Conservation (phyloP, 2,888 invertebrate species). For the Hybos culiciformis region DNA sequence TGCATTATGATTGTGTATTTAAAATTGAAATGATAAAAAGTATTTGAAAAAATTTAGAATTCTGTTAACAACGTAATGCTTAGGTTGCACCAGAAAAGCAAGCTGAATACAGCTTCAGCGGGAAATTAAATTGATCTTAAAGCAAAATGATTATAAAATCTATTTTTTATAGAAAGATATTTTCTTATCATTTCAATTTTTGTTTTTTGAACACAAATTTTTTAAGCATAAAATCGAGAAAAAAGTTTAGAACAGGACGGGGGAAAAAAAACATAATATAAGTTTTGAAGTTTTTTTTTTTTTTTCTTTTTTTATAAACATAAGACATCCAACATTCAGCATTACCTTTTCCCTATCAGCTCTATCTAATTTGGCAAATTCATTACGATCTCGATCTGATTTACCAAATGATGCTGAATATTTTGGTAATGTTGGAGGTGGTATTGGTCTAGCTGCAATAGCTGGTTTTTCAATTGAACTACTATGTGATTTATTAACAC, state of each 20-base stretch:
- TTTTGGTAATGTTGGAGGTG: conserved; percentile 65
- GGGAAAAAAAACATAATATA: neutral
- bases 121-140: no score
- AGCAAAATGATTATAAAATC: no score
- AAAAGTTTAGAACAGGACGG: neutral
- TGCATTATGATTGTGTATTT: no score
- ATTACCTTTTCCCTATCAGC: conserved; percentile 24
- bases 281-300: neutral
- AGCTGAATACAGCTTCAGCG: no score
- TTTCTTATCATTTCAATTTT: neutral
- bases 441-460: conserved; percentile 50
- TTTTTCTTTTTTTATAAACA: no score
- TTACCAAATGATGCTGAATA: conserved; percentile 67
- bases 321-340: no score
- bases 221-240: neutral
- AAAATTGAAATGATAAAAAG: no score
- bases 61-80: no score
- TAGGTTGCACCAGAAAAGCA: no score
- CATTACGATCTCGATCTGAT: conserved; percentile 39
- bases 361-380: conserved; percentile 33
- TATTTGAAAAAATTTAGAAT: no score
- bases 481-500: conserved; percentile 21
- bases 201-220: neutral
- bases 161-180: neutral
- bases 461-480: conserved; percentile 20